phyloP scores from a whole-genome alignment of 2,797 vertebrate genomes.

The Sciurus carolinensis region DNA sequence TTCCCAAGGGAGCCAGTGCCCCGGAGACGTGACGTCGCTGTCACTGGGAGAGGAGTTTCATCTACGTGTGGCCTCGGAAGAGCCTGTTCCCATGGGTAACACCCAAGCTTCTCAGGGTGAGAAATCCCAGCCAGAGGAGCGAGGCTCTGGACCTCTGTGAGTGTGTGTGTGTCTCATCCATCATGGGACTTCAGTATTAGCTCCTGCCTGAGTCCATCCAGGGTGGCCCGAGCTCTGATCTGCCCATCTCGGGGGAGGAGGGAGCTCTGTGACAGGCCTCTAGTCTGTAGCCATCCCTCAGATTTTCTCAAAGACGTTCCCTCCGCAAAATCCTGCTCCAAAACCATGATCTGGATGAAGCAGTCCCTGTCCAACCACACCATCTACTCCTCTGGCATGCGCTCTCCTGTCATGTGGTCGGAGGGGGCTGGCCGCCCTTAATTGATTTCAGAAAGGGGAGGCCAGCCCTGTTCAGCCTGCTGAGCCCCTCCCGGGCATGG shows the following conservation, averaged over 20 bases:
- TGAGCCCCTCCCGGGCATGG: background rate
- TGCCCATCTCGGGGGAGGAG: background rate
- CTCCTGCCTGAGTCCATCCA: background rate
- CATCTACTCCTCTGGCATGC: background rate
- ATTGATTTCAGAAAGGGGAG: conserved; percentile 58
- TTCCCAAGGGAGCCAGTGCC: conserved; percentile 75
- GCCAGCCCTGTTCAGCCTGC: background rate
- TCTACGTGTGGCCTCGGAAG: conserved; percentile 36
- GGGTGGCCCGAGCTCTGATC: background rate
- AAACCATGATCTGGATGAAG: background rate
- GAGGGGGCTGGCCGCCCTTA: background rate
- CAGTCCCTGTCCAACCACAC: background rate
- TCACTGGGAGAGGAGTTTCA: conserved; percentile 66
- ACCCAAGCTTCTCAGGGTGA: conserved; percentile 45
- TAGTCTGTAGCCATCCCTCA: background rate
- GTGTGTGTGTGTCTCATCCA: background rate
- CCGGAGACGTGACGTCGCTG: conserved; percentile 30
- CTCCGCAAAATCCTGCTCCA: conserved; percentile 54
- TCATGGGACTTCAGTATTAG: background rate
- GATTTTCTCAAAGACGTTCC: background rate
- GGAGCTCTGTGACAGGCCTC: background rate
- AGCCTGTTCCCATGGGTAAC: conserved; percentile 72
- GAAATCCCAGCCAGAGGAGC: background rate
- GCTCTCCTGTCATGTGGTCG: background rate
- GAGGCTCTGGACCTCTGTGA: too few species aligned